Evolutionary conservation across 1,140 invertebrate genomes (phyloP), one percentile per base, ranked within the genome.

Genomic region (Lordiphosa stackelbergi): DNA sequence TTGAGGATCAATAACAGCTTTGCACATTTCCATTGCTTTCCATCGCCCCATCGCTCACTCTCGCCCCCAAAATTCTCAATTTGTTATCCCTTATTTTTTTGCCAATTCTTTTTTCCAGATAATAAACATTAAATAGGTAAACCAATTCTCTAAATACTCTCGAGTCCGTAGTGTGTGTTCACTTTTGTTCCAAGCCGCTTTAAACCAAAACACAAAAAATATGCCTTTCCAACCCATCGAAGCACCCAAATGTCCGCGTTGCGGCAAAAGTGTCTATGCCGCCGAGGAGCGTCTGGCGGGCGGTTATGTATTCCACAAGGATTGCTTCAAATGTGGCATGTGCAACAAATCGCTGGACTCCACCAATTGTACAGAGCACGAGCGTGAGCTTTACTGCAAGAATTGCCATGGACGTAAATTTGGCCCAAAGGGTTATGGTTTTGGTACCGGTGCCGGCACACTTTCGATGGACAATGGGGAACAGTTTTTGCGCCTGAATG

Each of bases 181-280:
- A 47, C 45, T 77, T 56, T 56, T 66, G 2, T 62, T 75, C 43
- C 53, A 53, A 53, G 60, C 37, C 43, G 41, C 57, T 49, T 10
- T 1, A 35, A 52, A 63, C 55, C 31, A 63, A 52, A 47, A 53
- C 36, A 53, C 34, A 37, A 47, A 68, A 37, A 47, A 68, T 94
- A 97, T 98, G 96, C 97, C 97, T 92, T 98, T 98, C 94, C 97
- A 97, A 91, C 94, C 97, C 87, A 92, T 93, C 81, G 96, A 98
- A 88, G 94, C 96, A 90, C 94, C 96, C 64, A 98, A 98, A 90
- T 99, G 98, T 92, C 97, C 97, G 69, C 97, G 97, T 90, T 99
- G 98, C 92, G 93, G 94, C 88, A 98, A 98, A 91, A 95, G 96
- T 61, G 98, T 99, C 42, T 99, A 99, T 89, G 97, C 97, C 69